Percentiles rank a stretch among this genome's conserved stretches.
These are phyloP conservation scores for Caenorhabditis tropicalis DNA, from an alignment of 1,140 invertebrate genomes.

Conservation along the genomic window DNA sequence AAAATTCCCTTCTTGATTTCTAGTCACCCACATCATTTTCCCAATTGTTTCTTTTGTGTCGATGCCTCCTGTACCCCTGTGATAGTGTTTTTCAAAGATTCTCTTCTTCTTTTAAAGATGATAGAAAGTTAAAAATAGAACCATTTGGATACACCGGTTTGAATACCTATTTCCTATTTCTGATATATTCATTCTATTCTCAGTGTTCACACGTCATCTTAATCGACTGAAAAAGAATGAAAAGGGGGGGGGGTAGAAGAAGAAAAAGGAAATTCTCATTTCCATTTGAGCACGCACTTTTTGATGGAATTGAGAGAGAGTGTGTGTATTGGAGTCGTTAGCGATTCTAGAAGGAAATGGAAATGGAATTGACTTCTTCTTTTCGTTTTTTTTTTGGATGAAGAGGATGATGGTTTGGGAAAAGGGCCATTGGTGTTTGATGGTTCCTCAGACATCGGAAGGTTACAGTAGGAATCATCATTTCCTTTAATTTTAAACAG, in stretches of 20 bases:
- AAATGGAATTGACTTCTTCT: conserved; percentile 3
- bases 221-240: background rate
- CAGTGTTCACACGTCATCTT: background rate
- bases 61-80: background rate
- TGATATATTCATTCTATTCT: background rate
- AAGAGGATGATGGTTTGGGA: too few relatives aligned
- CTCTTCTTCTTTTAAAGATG: background rate
- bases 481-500: background rate
- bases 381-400: background rate
- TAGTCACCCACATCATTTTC: background rate
- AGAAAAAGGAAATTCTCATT: conserved; percentile 6
- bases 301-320: background rate
- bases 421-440: too few relatives aligned
- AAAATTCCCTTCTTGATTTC: background rate
- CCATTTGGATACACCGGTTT: background rate
- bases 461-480: too few relatives aligned
- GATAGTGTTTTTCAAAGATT: background rate
- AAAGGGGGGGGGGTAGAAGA: background rate
- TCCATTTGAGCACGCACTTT: background rate
- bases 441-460: too few relatives aligned
- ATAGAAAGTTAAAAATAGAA: background rate
- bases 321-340: background rate
- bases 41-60: background rate
- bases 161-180: background rate
- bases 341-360: conserved; percentile 9